Base-by-base conservation (phyloP, 1,140 invertebrate genomes). In the Tribolium castaneum region DNA sequence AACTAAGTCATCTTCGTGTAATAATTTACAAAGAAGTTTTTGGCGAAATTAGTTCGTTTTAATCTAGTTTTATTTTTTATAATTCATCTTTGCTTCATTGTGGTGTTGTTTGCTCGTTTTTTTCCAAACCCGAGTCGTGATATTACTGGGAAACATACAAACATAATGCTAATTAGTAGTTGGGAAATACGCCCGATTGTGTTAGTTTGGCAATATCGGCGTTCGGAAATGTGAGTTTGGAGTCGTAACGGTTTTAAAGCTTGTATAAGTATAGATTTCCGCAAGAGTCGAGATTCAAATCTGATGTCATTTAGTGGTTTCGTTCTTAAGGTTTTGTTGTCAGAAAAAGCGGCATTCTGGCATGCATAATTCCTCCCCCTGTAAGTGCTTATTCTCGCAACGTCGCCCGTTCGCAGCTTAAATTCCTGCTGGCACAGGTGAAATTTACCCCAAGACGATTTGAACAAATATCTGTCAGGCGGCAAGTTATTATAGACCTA, bases 391-490 rank as follows among this genome's bases (percentile, higher is more conserved):
- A 66, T 66, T 35, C 59, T 66, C 30, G 5, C 12, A 10, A 50
- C 50, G 70, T 50, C n/a, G 66, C 34, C 25, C 39, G 52, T 19
- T 39, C 66, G 66, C 66, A 13, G 66, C 66, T 45, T 22, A 34
- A 72, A 72, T 72, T 72, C 70, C 39, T 51, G 51, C 19, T 62
- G 71, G 45, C 19, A 25, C 70, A 74, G 71, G 72, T 70, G 59
- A 78, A 75, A 78, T 78, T 78, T 78, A 78, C 54, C 50, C 34
- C 59, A 14, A 66, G 78, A 80, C 80, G 78, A 81, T 81, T 82
- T 79, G 70, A 76, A 76, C 78, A 80, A 82, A 82, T 82, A 79
- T 78, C 81, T 81, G 80, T 82, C 81, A 82, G 72, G 76, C 74
- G 70, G 77, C 66, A 80, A 78, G 74, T 79, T 79, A 79, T 76